Conservation (phyloP, 2,888 invertebrate genomes). For the Dinocampus coccinellae region DNA sequence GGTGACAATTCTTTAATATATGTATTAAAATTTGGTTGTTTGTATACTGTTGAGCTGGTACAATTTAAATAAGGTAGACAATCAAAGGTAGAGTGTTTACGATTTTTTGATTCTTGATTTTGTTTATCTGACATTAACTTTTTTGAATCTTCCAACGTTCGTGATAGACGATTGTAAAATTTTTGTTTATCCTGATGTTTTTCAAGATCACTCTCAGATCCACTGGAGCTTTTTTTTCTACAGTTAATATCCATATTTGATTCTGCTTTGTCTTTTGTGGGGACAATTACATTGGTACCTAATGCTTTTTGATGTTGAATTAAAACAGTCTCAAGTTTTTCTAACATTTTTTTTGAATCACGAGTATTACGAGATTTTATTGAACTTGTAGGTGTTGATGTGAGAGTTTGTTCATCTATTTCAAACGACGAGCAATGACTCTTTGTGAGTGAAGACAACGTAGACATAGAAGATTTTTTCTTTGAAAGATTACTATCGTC, state of each 20-base stretch:
- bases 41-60: conserved; percentile 50
- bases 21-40: conserved; percentile 44
- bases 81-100: conserved; percentile 53
- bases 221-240: conserved; percentile 61
- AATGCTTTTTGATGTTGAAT: conserved; percentile 69
- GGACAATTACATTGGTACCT: conserved; percentile 47
- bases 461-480: not conserved
- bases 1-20: conserved; percentile 39
- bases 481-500: not conserved
- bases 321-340: conserved; percentile 75
- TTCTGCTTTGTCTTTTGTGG: conserved; percentile 37
- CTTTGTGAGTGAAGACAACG: not conserved
- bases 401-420: conserved; percentile 13
- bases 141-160: conserved; percentile 43
- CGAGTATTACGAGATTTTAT: conserved; percentile 22
- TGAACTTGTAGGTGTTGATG: conserved; percentile 45
- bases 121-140: conserved; percentile 36
- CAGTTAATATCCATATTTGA: conserved; percentile 30
- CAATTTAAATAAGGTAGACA: conserved; percentile 67
- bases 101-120: conserved; percentile 37
- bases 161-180: conserved; percentile 49
- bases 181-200: conserved; percentile 44
- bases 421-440: not conserved
- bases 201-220: conserved; percentile 56
- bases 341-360: conserved; percentile 77